Evolutionary conservation across 2,888 invertebrate genomes (phyloP).

Genomic region (Cantharis nigra): DNA sequence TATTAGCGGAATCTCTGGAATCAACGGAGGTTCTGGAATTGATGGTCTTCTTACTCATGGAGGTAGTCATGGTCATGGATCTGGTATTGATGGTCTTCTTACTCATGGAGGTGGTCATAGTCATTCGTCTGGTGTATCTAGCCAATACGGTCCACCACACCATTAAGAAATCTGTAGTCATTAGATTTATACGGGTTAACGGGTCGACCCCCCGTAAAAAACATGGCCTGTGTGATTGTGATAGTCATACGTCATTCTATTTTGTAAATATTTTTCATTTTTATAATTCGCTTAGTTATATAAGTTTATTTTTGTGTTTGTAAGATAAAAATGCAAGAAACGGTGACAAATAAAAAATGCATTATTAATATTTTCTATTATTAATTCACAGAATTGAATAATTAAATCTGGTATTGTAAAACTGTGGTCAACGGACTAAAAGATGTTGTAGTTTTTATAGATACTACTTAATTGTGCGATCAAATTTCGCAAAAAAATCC

Average conservation of each 20-base stretch:
- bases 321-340: slow-evolving; percentile 39
- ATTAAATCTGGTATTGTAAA: not conserved
- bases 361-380: slow-evolving; percentile 3
- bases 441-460: not conserved
- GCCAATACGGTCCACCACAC: slow-evolving; percentile 48
- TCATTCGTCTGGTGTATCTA: slow-evolving; percentile 33
- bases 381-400: not conserved
- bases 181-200: slow-evolving; percentile 32
- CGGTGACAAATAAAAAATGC: slow-evolving; percentile 50
- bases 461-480: not conserved
- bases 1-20: slow-evolving; percentile 41
- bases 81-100: not conserved
- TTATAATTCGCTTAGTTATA: slow-evolving; percentile 38
- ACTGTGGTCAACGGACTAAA: not conserved
- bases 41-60: slow-evolving; percentile 1
- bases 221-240: slow-evolving; percentile 35
- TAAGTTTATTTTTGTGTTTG: slow-evolving; percentile 39
- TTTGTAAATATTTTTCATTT: slow-evolving; percentile 43
- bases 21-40: slow-evolving; percentile 18
- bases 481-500: not conserved
- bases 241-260: slow-evolving; percentile 34
- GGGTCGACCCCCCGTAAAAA: slow-evolving; percentile 29
- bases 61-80: slow-evolving; percentile 17
- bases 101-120: slow-evolving; percentile 18
- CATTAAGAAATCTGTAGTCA: slow-evolving; percentile 9